These are phyloP conservation scores for Caloenas nicobarica DNA, from an alignment of 2,113 vertebrate genomes.

Conservation along the genomic window DNA sequence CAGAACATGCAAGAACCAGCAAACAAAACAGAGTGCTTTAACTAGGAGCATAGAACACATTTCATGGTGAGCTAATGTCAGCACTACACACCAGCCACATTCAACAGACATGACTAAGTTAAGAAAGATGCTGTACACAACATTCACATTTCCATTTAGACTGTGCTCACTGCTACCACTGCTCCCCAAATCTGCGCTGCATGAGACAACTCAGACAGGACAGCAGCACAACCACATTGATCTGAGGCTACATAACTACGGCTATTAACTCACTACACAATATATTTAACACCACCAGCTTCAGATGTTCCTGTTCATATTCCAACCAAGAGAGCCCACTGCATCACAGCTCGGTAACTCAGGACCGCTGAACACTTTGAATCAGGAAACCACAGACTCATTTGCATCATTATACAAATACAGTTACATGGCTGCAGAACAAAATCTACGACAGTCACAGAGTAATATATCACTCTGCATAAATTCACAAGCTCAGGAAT, in stretches of 20 bases:
- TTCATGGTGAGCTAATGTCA: background rate
- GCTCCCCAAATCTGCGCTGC: background rate
- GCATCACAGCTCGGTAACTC: background rate
- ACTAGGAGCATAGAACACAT: background rate
- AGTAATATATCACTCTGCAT: accelerated
- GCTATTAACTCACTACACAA: background rate
- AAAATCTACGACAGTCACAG: background rate
- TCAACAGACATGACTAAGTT: background rate
- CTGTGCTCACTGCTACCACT: background rate
- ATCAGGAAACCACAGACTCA: background rate
- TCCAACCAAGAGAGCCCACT: background rate
- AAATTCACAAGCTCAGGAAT: background rate
- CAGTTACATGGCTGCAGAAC: background rate
- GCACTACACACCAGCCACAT: background rate
- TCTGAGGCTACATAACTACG: background rate
- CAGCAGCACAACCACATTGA: background rate
- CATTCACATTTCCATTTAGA: background rate
- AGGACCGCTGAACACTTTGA: background rate
- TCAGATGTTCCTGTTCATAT: background rate
- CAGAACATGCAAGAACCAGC: background rate
- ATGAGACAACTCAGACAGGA: background rate
- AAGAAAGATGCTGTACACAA: background rate
- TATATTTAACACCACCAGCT: background rate
- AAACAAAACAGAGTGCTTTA: background rate
- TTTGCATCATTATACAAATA: background rate